Percentiles rank a stretch among this genome's conserved stretches.
Conservation (phyloP, 2,113 vertebrate species). For the Pygathrix nemaeus region DNA sequence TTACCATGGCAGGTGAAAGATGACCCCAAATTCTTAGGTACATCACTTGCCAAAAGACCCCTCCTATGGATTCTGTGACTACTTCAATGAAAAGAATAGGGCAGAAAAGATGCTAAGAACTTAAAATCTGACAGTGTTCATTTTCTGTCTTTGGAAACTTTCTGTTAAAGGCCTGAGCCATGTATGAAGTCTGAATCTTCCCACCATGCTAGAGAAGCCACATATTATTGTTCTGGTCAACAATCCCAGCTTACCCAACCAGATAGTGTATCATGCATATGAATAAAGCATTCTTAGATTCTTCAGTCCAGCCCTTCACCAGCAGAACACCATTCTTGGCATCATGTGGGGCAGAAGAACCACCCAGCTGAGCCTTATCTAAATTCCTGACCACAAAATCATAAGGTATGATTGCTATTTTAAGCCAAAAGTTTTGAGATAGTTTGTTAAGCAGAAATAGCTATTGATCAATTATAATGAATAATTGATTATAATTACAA, state of each 20-base stretch:
- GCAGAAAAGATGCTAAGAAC: not conserved
- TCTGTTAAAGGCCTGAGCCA: not conserved
- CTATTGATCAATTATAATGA: not conserved
- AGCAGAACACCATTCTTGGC: not conserved
- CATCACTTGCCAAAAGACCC: not conserved
- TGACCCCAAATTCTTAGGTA: not conserved
- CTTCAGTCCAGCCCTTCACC: not conserved
- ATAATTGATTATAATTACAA: not conserved
- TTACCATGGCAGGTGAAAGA: not conserved
- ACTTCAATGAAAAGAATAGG: not conserved
- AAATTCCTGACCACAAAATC: not conserved
- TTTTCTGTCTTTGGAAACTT: not conserved
- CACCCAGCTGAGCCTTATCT: not conserved
- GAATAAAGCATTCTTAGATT: not conserved
- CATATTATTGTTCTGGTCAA: not conserved
- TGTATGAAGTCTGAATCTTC: not conserved
- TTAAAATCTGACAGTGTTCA: not conserved
- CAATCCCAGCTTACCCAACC: not conserved
- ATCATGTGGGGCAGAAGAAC: not conserved
- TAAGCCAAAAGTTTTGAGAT: not conserved
- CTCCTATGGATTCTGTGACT: not conserved
- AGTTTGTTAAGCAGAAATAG: not conserved
- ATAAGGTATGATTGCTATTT: not conserved
- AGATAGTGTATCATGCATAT: not conserved
- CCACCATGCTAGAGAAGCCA: too few species aligned